These are phyloP conservation scores for Cactoblastis cactorum DNA, from an alignment of 2,888 invertebrate genomes.

Conservation along the genomic window DNA sequence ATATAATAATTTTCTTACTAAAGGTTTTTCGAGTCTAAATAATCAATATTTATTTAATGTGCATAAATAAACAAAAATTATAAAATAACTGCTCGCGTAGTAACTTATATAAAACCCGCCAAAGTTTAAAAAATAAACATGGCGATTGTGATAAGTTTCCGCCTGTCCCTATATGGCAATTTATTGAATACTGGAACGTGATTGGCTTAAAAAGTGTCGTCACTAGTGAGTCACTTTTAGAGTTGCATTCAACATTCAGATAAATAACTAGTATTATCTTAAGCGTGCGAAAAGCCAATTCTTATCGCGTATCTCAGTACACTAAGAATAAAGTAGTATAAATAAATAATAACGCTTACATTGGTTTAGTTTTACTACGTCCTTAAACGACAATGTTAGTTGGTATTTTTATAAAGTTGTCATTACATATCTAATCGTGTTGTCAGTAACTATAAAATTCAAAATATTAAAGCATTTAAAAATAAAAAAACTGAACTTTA, in stretches of 20 bases:
- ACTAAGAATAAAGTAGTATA: constrained; percentile 32
- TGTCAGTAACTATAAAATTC: neutral
- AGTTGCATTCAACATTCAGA: constrained; percentile 17
- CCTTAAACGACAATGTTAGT: constrained; percentile 40
- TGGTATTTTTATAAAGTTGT: constrained; percentile 47
- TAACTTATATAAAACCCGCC: constrained; percentile 30
- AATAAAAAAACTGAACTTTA: neutral
- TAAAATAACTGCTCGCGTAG: neutral
- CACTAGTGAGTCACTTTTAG: constrained; percentile 27
- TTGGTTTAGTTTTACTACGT: constrained; percentile 29
- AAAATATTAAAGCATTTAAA: neutral
- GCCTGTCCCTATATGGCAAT: constrained; percentile 83
- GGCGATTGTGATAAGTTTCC: constrained; percentile 49
- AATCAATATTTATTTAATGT: too few species aligned
- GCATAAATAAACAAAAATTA: too few species aligned
- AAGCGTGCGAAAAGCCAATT: constrained; percentile 30
- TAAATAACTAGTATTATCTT: constrained; percentile 8
- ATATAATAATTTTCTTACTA: too few species aligned
- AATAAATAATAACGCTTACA: constrained; percentile 32
- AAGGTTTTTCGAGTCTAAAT: too few species aligned
- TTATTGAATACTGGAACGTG: constrained; percentile 72
- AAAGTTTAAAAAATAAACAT: constrained; percentile 41
- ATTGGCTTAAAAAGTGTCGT: constrained; percentile 72
- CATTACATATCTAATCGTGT: constrained; percentile 32
- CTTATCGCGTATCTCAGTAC: constrained; percentile 47